These are phyloP conservation scores for Diglossa cyanea DNA, from an alignment of 2,797 vertebrate species.

Conservation along the genomic window DNA sequence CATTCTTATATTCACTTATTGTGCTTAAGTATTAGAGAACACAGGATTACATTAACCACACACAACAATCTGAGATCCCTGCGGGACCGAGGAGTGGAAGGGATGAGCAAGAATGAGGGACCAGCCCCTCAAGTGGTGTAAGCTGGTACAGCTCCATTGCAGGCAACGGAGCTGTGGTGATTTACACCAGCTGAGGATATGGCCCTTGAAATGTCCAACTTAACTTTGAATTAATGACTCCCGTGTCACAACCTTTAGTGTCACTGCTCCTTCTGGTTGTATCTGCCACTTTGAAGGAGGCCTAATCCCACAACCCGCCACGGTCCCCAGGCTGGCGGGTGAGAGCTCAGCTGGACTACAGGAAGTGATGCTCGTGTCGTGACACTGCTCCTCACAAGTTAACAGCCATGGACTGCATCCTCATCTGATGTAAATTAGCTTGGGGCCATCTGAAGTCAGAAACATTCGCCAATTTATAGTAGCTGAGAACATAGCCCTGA, in stretches of 20 bases:
- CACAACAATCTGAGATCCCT: conserved; percentile 52
- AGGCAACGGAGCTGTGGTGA: neutral
- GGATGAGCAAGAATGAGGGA: conserved; percentile 62
- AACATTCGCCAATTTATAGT: conserved; percentile 32
- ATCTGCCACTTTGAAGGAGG: neutral
- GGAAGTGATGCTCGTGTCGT: neutral
- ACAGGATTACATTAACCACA: conserved; percentile 54
- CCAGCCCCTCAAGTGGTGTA: conserved; percentile 69
- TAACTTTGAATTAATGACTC: conserved; percentile 64
- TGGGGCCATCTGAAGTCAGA: conserved; percentile 11
- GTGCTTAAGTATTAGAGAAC: conserved; percentile 69
- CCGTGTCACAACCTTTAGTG: neutral
- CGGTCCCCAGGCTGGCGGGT: accelerated
- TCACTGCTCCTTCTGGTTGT: neutral
- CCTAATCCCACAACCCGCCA: neutral
- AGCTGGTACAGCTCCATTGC: conserved; percentile 50
- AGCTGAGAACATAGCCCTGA: conserved; percentile 58
- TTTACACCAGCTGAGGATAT: conserved; percentile 64
- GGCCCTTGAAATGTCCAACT: conserved; percentile 64
- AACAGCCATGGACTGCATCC: conserved; percentile 13
- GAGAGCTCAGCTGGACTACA: neutral
- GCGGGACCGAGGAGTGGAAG: neutral
- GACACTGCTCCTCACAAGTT: neutral
- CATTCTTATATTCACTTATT: conserved; percentile 68
- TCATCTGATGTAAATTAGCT: conserved; percentile 57